Evolutionary conservation across 2,888 invertebrate genomes (phyloP), one percentile per base, ranked within the genome.

Genomic region (Deilephila porcellus): DNA sequence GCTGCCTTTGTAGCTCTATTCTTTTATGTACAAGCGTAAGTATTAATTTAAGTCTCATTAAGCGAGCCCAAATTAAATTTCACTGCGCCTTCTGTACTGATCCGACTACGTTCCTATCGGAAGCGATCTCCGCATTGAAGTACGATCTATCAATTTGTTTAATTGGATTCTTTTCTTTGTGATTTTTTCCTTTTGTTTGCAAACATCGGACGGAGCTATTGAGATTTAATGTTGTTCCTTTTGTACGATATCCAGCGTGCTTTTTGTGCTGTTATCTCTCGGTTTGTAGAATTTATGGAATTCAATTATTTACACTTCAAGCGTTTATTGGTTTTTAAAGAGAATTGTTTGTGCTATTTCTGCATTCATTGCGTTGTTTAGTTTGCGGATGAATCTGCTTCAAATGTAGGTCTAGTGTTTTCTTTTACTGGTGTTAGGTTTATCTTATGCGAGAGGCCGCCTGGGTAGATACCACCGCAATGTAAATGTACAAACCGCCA

Each of bases 141-240:
- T 85, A 82, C 87, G 87, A 92, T 91, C 92, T 88, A 91, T 91
- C 92, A 92, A 92, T 92, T 92, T 91, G 90, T 92, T 92, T 92
- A 92, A 92, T 92, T 92, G 91, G 89, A 92, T 91, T 91, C 90
- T 86, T 88, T 87, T 86, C 91, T 91, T 90, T 92, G 88, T 87
- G 85, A 86, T 90, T 86, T 86, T 88, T 88, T 85, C 86, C 79
- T 83, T 87, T 86, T 88, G 88, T 87, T 89, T 86, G 76, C 86
- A 87, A 90, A 86, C 88, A 83, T 79, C 79, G 84, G 79, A 81
- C 81, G 64, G 71, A 88, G 85, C 87, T 87, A 87, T 90, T 88
- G 89, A 88, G 88, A 86, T 90, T 90, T 87, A 89, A 89, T 89
- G 88, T 88, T 89, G 80, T 88, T 88, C 84, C 82, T 82, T 88